These are phyloP conservation scores for Brevimyrus niger DNA, from an alignment of 2,113 vertebrate genomes.

Conservation along the genomic window DNA sequence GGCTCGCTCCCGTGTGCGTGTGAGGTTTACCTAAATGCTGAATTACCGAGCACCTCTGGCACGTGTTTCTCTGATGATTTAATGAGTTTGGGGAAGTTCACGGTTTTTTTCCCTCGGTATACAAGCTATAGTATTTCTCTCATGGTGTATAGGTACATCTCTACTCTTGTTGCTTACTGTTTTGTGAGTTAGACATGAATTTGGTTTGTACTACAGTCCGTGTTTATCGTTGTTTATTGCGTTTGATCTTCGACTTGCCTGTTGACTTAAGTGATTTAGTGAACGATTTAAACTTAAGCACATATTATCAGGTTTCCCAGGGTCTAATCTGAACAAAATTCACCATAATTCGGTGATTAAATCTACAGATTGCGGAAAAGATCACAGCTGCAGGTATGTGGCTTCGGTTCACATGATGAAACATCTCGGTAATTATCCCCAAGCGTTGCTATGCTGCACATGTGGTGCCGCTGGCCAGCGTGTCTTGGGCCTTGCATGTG, in stretches of 20 bases:
- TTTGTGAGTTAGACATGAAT: background rate
- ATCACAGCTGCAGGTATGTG: background rate
- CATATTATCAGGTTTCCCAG: background rate
- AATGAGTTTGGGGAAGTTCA: background rate
- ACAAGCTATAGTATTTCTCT: background rate
- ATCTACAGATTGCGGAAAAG: background rate
- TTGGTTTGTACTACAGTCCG: background rate
- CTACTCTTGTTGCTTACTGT: background rate
- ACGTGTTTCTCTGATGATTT: background rate
- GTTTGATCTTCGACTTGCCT: background rate
- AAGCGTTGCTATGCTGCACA: background rate
- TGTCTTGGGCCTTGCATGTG: background rate
- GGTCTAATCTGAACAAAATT: background rate
- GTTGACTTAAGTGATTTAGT: background rate
- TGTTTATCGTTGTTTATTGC: background rate
- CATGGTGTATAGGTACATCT: background rate
- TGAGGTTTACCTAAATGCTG: background rate
- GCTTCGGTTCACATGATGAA: slow-evolving; percentile 10
- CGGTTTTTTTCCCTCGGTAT: background rate
- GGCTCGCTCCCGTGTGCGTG: background rate
- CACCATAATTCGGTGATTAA: background rate
- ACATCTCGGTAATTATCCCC: background rate
- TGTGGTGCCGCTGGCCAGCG: background rate
- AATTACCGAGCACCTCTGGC: background rate
- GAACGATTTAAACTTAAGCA: background rate